phyloP scores from a whole-genome alignment of 2,113 vertebrate genomes.

The Bubo blakistoni region DNA sequence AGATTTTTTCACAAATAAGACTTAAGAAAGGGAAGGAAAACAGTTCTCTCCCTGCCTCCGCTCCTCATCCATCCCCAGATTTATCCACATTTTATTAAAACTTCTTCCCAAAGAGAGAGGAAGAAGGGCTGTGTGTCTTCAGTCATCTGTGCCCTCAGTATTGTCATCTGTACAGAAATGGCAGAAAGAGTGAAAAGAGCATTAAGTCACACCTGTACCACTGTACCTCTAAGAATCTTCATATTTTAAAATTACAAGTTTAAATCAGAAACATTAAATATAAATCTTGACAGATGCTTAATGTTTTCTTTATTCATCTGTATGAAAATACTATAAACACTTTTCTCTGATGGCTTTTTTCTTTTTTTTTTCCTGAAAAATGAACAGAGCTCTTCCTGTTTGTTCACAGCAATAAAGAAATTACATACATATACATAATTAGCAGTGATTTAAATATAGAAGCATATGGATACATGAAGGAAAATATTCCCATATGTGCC shows the following conservation, averaged over 20 bases:
- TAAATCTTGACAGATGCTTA: not conserved
- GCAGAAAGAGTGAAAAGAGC: not conserved
- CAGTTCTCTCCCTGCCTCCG: not conserved
- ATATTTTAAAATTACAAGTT: not conserved
- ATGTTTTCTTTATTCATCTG: not conserved
- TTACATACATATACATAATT: slow-evolving; percentile 3
- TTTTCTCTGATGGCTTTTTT: not conserved
- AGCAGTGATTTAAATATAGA: slow-evolving; percentile 24
- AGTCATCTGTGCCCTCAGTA: not conserved
- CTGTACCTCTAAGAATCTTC: not conserved
- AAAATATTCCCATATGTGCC: slow-evolving; percentile 7
- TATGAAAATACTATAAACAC: not conserved
- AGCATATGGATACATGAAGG: not conserved
- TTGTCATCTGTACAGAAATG: not conserved
- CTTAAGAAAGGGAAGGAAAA: not conserved
- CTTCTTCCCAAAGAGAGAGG: not conserved
- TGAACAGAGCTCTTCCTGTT: slow-evolving; percentile 27
- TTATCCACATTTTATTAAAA: not conserved
- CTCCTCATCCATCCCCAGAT: not conserved
- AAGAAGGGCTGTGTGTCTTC: not conserved
- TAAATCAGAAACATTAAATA: slow-evolving; percentile 20
- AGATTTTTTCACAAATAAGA: not conserved
- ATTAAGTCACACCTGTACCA: not conserved
- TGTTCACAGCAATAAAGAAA: slow-evolving; percentile 34
- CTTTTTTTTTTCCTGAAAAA: not conserved